phyloP scores from a whole-genome alignment of 1,140 invertebrate genomes.

The Heliothis subflexa region DNA sequence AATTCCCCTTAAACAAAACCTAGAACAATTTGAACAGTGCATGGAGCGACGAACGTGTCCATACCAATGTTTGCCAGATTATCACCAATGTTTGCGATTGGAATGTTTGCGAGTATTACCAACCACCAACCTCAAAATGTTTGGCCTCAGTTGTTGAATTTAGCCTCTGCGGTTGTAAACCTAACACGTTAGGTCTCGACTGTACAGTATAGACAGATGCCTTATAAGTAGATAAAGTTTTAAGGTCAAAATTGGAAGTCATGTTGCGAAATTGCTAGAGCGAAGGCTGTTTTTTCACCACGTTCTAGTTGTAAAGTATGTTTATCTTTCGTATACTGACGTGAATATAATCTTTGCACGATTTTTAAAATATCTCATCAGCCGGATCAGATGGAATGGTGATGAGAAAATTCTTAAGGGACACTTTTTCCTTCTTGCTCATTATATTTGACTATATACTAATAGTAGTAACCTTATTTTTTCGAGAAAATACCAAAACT shows the following conservation, averaged over 20 bases:
- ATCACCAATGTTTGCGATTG: slow-evolving; percentile 29
- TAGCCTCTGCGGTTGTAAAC: slow-evolving; percentile 3
- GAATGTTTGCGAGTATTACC: slow-evolving; percentile 29
- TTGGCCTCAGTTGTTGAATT: slow-evolving; percentile 24
- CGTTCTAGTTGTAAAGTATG: no score
- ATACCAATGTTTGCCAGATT: slow-evolving; percentile 29
- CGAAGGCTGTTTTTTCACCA: no score
- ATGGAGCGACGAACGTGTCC: slow-evolving; percentile 8
- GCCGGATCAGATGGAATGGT: background rate
- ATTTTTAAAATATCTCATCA: background rate
- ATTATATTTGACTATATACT: background rate
- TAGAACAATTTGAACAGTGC: background rate
- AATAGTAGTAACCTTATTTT: no score
- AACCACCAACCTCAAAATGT: slow-evolving; percentile 15
- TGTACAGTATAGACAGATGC: background rate
- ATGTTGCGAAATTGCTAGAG: no score
- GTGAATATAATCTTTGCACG: background rate
- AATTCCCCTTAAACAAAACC: slow-evolving; percentile 2
- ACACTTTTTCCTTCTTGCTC: background rate
- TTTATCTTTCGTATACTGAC: no score
- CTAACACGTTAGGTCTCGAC: background rate
- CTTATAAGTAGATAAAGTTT: no score
- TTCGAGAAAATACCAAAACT: no score
- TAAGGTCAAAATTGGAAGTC: no score
- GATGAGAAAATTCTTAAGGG: background rate